Evolutionary conservation across 1,140 invertebrate species (phyloP).

Genomic region (Notospermus geniculatus): DNA sequence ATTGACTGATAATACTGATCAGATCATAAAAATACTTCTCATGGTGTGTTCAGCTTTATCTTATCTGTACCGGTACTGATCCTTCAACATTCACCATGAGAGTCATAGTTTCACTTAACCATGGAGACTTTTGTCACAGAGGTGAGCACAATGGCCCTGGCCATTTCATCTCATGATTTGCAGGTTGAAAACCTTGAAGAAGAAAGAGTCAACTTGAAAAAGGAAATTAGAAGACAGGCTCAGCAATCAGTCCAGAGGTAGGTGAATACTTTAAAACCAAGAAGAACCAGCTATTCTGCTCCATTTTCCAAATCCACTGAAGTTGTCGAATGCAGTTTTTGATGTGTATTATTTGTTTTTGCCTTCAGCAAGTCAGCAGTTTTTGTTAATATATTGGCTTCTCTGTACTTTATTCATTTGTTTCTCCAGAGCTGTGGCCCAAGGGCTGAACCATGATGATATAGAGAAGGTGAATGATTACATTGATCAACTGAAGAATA

Average conservation of each 20-base stretch:
- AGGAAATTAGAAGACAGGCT: constrained; percentile 52
- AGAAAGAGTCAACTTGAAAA: constrained; percentile 51
- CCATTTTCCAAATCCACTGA: background rate
- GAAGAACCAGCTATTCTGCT: too few species aligned
- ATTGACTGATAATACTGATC: too few species aligned
- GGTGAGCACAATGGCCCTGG: too few species aligned
- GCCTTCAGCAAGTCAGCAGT: constrained; percentile 1
- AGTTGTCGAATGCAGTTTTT: background rate
- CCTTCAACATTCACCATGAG: too few species aligned
- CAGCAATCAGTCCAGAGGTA: constrained; percentile 53
- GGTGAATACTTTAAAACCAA: too few species aligned
- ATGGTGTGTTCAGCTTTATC: too few species aligned
- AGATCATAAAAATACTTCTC: too few species aligned
- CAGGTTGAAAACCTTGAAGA: constrained; percentile 54
- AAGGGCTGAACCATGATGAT: constrained; percentile 50
- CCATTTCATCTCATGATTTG: too few species aligned
- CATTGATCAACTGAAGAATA: constrained; percentile 46
- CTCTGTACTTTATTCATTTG: background rate
- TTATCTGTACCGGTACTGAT: too few species aligned
- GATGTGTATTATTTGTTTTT: too few species aligned
- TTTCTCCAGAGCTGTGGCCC: constrained; percentile 44
- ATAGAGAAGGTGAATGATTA: constrained; percentile 49
- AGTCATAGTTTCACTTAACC: too few species aligned
- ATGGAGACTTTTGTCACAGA: too few species aligned
- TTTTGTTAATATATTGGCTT: constrained; percentile 1